Evolutionary conservation across 2,113 vertebrate genomes (phyloP).

Genomic region (pig (Sus scrofa)): DNA sequence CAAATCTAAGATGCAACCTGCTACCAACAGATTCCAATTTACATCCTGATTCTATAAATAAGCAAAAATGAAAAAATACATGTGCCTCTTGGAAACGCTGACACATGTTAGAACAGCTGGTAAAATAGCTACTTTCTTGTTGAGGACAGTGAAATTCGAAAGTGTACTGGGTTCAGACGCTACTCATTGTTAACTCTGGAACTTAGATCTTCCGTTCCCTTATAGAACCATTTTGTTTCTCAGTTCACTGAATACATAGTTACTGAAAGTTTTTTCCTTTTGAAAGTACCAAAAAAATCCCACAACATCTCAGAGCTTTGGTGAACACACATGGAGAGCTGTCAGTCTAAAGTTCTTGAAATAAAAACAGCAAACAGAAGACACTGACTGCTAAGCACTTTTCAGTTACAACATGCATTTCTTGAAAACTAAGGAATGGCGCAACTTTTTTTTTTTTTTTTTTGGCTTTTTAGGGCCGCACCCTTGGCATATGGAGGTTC

Average conservation of each 20-base stretch:
- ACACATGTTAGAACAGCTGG: rapidly evolving
- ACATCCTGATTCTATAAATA: slow-evolving; percentile 23
- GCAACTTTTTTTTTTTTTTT: not conserved
- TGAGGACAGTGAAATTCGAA: not conserved
- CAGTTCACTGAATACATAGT: slow-evolving; percentile 34
- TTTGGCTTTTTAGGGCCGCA: no score
- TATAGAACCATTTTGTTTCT: slow-evolving; percentile 48
- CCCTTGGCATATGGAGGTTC: no score
- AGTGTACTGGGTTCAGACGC: not conserved
- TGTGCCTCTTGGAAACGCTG: no score
- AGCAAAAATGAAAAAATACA: not conserved
- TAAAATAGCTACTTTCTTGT: not conserved
- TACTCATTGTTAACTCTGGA: slow-evolving; percentile 28
- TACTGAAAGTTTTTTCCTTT: not conserved
- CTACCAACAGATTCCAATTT: not conserved
- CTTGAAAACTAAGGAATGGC: slow-evolving; percentile 15
- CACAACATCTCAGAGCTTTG: slow-evolving; percentile 49
- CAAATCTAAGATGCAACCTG: not conserved
- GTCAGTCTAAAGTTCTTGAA: slow-evolving; percentile 47
- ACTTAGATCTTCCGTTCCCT: slow-evolving; percentile 29
- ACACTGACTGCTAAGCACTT: slow-evolving; percentile 27
- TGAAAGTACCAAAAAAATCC: slow-evolving; percentile 38
- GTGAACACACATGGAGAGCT: slow-evolving; percentile 39
- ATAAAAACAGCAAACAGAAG: not conserved
- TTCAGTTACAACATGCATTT: slow-evolving; percentile 19